These are phyloP conservation scores for Tauraco erythrolophus DNA, from an alignment of 2,113 vertebrate species.

Conservation along the genomic window DNA sequence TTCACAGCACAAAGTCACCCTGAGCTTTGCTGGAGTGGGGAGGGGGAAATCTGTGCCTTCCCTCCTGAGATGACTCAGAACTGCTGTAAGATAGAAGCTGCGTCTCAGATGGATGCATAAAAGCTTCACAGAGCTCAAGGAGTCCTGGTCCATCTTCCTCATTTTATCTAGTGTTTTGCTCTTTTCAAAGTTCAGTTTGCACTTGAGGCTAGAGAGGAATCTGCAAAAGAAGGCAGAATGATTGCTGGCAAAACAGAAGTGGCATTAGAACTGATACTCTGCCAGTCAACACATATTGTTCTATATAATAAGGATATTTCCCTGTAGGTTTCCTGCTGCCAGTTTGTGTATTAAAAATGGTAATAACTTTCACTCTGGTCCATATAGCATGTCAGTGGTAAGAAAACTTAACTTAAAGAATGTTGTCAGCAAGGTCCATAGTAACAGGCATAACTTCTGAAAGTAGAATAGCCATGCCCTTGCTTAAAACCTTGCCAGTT, in stretches of 20 bases:
- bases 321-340: neutral
- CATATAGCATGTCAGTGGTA: neutral
- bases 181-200: neutral
- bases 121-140: neutral
- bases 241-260: neutral
- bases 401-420: neutral
- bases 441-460: neutral
- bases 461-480: neutral
- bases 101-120: neutral
- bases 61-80: neutral
- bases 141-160: neutral
- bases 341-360: neutral
- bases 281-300: neutral
- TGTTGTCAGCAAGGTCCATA: neutral
- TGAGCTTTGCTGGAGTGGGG: neutral
- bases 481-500: neutral
- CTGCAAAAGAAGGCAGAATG: neutral
- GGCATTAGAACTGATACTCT: neutral
- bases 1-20: neutral
- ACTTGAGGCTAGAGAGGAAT: neutral
- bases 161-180: neutral
- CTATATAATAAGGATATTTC: neutral
- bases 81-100: neutral
- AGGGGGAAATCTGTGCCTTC: neutral
- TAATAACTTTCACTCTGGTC: neutral